These are phyloP conservation scores for Drosophila pseudotakahashii DNA, from an alignment of 2,888 invertebrate species.

Conservation along the genomic window DNA sequence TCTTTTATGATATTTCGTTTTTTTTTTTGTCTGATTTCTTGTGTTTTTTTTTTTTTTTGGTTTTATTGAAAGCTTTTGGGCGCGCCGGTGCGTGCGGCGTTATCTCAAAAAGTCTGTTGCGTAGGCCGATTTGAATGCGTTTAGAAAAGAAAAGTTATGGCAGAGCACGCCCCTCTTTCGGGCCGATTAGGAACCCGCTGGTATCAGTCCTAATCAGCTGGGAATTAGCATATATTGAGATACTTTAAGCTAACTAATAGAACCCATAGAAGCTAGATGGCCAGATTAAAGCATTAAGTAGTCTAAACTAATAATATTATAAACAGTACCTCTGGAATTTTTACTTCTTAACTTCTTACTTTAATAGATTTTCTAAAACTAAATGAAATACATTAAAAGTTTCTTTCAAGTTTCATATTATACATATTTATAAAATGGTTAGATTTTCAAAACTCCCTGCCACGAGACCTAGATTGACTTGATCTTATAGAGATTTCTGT, in stretches of 20 bases:
- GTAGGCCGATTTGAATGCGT: constrained; percentile 65
- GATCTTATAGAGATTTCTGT: background rate
- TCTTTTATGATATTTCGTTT: constrained; percentile 42
- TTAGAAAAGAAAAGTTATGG: constrained; percentile 76
- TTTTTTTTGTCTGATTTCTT: constrained; percentile 35
- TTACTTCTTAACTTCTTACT: no score
- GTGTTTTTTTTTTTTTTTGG: constrained; percentile 46
- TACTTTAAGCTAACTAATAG: background rate
- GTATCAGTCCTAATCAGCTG: constrained; percentile 17
- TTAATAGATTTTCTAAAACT: no score
- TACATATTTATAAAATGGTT: background rate
- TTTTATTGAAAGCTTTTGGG: constrained; percentile 36
- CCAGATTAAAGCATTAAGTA: background rate
- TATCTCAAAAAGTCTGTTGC: constrained; percentile 62
- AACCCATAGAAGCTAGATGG: background rate
- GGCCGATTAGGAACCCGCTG: constrained; percentile 9
- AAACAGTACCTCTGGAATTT: no score
- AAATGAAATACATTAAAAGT: background rate
- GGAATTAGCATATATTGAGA: constrained; percentile 11
- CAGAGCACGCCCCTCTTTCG: constrained; percentile 13
- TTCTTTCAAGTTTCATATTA: background rate
- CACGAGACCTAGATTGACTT: background rate
- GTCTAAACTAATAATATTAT: background rate
- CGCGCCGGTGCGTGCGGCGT: constrained; percentile 42
- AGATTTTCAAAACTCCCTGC: background rate